Conservation (phyloP, 2,113 vertebrate species). For the Pandion haliaetus region DNA sequence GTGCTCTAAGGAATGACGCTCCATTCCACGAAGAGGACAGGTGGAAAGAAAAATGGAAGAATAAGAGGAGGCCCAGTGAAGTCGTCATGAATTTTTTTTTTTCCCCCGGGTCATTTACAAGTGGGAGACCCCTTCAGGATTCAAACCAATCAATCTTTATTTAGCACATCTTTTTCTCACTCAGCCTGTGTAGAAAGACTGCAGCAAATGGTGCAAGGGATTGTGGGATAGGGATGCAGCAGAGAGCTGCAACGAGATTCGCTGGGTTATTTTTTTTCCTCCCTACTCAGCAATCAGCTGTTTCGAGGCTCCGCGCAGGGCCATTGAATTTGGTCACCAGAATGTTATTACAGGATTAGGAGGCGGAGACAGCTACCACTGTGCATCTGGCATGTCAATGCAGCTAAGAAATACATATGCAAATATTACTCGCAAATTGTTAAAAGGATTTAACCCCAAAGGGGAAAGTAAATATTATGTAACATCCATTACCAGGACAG, state of each 20-base stretch:
- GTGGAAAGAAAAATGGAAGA: constrained; percentile 71
- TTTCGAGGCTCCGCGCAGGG: constrained; percentile 59
- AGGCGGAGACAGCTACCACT: background rate
- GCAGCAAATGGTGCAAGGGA: constrained; percentile 83
- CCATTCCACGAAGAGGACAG: constrained; percentile 66
- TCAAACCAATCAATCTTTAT: constrained; percentile 74
- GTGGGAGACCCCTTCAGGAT: constrained; percentile 69
- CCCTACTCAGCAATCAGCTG: constrained; percentile 80
- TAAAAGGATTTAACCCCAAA: background rate
- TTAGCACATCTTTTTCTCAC: constrained; percentile 76
- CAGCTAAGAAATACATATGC: background rate
- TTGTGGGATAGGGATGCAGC: constrained; percentile 86
- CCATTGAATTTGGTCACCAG: constrained; percentile 54
- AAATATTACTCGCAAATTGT: background rate
- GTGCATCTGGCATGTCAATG: background rate
- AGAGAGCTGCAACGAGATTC: constrained; percentile 78
- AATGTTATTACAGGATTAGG: constrained; percentile 47
- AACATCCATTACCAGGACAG: background rate
- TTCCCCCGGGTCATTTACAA: constrained; percentile 69
- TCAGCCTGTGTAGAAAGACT: constrained; percentile 82
- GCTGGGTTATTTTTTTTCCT: constrained; percentile 65
- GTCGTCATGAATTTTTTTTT: constrained; percentile 64
- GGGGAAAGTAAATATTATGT: background rate
- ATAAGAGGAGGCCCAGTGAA: constrained; percentile 68
- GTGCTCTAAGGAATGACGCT: constrained; percentile 65